Evolutionary conservation across 2,113 vertebrate species (phyloP), one percentile per base, ranked within the genome.

Genomic region (Ageneiosus marmoratus): DNA sequence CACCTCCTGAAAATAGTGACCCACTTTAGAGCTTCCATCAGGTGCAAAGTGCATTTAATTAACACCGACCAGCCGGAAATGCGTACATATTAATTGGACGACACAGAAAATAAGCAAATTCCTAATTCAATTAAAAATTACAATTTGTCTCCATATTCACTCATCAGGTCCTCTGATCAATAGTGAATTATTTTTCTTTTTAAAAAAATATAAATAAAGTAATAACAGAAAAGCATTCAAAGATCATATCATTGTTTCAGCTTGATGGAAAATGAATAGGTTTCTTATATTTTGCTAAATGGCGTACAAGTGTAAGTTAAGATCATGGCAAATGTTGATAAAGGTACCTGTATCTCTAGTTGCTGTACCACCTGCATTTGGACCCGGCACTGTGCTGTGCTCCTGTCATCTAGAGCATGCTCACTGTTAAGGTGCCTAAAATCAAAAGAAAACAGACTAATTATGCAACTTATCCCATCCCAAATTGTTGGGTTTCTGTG

Each of bases 351-450:
- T 92, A 99, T 98, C 95, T 99, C 98, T 93, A 99, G 94, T 89
- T 98, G 98, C 88, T 99, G 98, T 85, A 98, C 98, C 83, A 99
- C 98, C 85, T 99, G 98, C 98, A 99, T 99, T 92, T 99, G 98
- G 88, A 98, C 97, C 88, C 98, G 93, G 90, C 98, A 99, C 92
- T 99, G 98, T 87, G 98, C 98, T 24, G 98, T 99, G 92, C 98
- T 99, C 89, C 98, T 94, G 91, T 99, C 98, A 74, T 99, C 98
- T 86, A 99, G 93, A 18, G 97, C 97, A 10, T 99, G 98, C 88
- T 99, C 98, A 87, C 92, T 98, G 94, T 98, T 99, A 96, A 99
- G 96, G 95, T 99, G 98, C 96, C 98, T 99, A 86, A 86, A 87
- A 90, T 65, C 16, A 73, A 78, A 82, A 58, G 32, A 44, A 15